Base-by-base conservation (phyloP, 2,113 vertebrate genomes). In the Gadus macrocephalus region DNA sequence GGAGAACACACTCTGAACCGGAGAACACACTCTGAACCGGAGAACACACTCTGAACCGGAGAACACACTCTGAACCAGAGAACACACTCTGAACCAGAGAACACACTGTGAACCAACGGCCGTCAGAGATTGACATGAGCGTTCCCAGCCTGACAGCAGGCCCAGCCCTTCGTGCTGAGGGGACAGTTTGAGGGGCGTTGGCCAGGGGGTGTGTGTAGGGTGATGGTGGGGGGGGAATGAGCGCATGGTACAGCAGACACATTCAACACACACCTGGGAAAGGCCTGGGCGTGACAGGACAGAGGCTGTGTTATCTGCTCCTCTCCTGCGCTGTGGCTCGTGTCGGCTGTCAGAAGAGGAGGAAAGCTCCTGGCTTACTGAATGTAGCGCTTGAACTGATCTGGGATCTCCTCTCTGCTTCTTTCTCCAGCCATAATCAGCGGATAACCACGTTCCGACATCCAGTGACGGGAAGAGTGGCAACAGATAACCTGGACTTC, bases 401-500 rank as follows among this genome's bases (percentile, higher is more conserved):
- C 42, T 49, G 5, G 42, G 42, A 49, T 7, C 42, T 14, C 12
- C 8, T 49, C 11, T 49, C 11, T 49, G 42, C 42, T 49, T 49
- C 64, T 31, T 59, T 53, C 87, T 89, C 60, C 88, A 98, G 96
- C 85, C 96, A 98, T 88, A 97, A 95, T 90, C 95, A 95, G 83
- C 93, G 93, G 86, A 90, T 87, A 76, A 95, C 95, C 1, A 82
- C 93, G 2, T 98, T 96, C 86, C 91, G 83, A 74, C 95, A 98
- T 90, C 96, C 96, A 73, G 91, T 96, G 87, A 96, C 92, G 19
- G 93, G 95, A 78, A 93, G 94, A 85, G 89, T 95, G 79, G 95
- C 95, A 81, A 86, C 94, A 58, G 95, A 97, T 89, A 97, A 95
- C 84, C 67, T 88, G 78, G 94, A 96, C 85, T 96, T 93, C 79